Evolutionary conservation across 2,888 invertebrate species (phyloP), one percentile per base, ranked within the genome.

Genomic region (Adelognathus sp.): DNA sequence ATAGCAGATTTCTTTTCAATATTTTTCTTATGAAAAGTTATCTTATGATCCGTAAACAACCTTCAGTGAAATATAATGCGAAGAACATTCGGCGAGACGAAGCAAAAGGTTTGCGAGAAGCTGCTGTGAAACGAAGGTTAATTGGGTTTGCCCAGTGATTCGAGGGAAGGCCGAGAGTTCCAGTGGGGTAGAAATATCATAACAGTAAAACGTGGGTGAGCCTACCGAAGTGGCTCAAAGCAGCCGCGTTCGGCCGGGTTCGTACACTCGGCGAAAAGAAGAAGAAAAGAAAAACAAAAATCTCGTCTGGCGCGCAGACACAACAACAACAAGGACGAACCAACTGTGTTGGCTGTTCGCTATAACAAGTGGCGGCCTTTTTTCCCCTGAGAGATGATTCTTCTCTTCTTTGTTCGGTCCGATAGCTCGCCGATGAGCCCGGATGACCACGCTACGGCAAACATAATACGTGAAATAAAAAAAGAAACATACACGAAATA

Each of bases 231-330:
- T 58, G n/a, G 31, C 58, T 9, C 16, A 39, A 29, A 11, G 11
- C 33, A 6, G 14, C 9, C 3, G 39, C 39, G n/a, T n/a, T n/a
- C 27, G 9, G 31, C 14, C 29, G 44, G 56, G 31, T 46, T 46
- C 44, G 18, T 46, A 44, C 58, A 41, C 14, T 29, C 44, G 21
- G n/a, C n/a, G n/a, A n/a, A n/a, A n/a, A n/a, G n/a, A n/a, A n/a
- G n/a, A n/a, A n/a, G n/a, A n/a, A n/a, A n/a, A n/a, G n/a, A 69
- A 56, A 29, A 16, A 29, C 27, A 69, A 56, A 69, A 41, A 69
- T 69, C 58, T n/a, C 69, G 46, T 58, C 46, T 5, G 46, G 44
- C 9, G 21, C 31, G 27, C 27, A 27, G 41, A 36, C 39, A 41
- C 39, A 67, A 54, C 52, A 50, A 54, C 21, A 54, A 67, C 54